Percentiles rank a stretch among this genome's conserved stretches.
Evolutionary conservation across 2,888 invertebrate genomes (phyloP).

Genomic region (Pyrocoelia pectoralis): DNA sequence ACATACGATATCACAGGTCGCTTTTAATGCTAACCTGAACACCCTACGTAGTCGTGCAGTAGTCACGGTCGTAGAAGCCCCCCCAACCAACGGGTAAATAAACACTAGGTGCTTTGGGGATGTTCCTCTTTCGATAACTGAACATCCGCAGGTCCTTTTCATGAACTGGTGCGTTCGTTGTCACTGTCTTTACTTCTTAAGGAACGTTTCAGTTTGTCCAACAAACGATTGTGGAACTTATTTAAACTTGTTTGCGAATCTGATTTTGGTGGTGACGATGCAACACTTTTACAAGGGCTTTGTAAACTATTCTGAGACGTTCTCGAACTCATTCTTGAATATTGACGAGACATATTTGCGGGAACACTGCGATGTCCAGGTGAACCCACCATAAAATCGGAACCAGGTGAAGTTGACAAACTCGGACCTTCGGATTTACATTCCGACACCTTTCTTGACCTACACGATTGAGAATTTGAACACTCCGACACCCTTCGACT

Average conservation of each 20-base stretch:
- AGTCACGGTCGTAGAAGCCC: conserved; percentile 38
- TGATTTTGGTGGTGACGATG: conserved; percentile 70
- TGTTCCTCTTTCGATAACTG: conserved; percentile 11
- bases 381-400: conserved; percentile 64
- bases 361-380: conserved; percentile 75
- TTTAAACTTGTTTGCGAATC: conserved; percentile 69
- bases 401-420: conserved; percentile 71
- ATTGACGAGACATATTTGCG: conserved; percentile 65
- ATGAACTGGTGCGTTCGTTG: conserved; percentile 34
- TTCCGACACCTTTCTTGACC: conserved; percentile 78
- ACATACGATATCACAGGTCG: conserved; percentile 45
- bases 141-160: conserved; percentile 31
- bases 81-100: conserved; percentile 14
- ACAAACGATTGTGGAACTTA: conserved; percentile 81
- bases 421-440: conserved; percentile 78
- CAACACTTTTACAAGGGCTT: conserved; percentile 73
- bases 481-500: conserved; percentile 80
- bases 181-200: conserved; percentile 64
- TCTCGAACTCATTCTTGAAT: conserved; percentile 67
- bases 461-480: conserved; percentile 68
- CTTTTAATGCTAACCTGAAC: conserved; percentile 42
- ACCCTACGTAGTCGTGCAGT: conserved; percentile 39
- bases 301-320: conserved; percentile 69
- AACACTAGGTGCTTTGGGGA: conserved; percentile 26
- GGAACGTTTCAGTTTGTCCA: conserved; percentile 80